A percentile compares a stretch with the other conserved stretches of the same genome.
These are phyloP conservation scores for Haliclona indistincta DNA, from an alignment of 37 sponge, comb jelly and placozoan species.

Conservation along the genomic window DNA sequence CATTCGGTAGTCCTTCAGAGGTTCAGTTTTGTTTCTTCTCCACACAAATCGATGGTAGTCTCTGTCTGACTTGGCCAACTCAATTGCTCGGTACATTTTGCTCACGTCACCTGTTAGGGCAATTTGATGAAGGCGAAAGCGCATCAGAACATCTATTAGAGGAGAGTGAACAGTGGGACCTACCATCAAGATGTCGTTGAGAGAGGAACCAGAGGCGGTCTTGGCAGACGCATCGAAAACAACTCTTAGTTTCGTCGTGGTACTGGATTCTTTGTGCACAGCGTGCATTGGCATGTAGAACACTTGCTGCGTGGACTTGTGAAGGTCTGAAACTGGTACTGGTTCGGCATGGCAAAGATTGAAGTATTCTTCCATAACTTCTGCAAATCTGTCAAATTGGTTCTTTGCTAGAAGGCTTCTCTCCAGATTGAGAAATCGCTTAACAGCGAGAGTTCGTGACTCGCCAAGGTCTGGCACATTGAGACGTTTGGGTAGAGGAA, in stretches of 20 bases:
- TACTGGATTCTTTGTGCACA: background rate
- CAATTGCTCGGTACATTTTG: slow-evolving; percentile 23
- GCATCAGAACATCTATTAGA: background rate
- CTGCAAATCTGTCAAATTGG: background rate
- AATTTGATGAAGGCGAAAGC: background rate
- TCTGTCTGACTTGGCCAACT: background rate
- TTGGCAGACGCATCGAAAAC: background rate
- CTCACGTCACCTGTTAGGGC: slow-evolving; percentile 4
- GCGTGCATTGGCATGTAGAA: slow-evolving; percentile 31
- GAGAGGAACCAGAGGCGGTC: background rate
- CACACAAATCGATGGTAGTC: slow-evolving; percentile 5
- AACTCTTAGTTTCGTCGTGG: background rate
- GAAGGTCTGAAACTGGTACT: slow-evolving; percentile 4
- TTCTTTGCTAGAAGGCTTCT: background rate
- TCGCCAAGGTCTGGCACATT: slow-evolving; percentile 5
- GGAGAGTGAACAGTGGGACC: background rate
- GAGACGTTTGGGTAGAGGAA: slow-evolving; percentile 12
- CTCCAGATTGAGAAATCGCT: slow-evolving; percentile 5
- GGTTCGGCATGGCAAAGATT: slow-evolving; percentile 15
- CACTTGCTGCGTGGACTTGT: background rate
- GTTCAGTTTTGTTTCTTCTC: background rate
- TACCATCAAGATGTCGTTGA: background rate
- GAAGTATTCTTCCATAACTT: slow-evolving; percentile 18
- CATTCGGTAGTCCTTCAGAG: slow-evolving; percentile 8
- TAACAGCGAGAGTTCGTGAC: slow-evolving; percentile 11